A percentile compares a stretch with the other conserved stretches of the same genome.
phyloP scores from a whole-genome alignment of 2,888 invertebrate genomes.

The Acleris holmiana region DNA sequence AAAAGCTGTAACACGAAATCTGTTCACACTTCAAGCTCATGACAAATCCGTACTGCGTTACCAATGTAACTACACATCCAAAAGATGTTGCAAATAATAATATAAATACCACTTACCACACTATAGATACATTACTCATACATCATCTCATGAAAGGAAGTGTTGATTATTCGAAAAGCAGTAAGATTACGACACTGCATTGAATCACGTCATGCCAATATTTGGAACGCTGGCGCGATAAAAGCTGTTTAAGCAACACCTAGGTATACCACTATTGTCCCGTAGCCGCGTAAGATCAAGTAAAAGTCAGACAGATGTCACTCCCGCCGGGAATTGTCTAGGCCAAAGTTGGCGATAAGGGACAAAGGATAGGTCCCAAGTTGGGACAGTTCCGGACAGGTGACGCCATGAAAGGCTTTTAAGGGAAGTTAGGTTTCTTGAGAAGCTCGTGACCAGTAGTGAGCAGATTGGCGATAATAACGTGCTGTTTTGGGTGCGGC shows the following conservation, averaged over 20 bases:
- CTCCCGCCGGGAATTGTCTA: conserved; percentile 32
- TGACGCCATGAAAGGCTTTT: conserved; percentile 24
- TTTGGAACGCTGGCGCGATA: neutral
- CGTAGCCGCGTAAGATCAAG: conserved; percentile 11
- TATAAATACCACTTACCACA: too few relatives aligned
- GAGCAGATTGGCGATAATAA: too few relatives aligned
- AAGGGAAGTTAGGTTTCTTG: conserved; percentile 14
- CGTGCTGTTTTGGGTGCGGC: too few relatives aligned
- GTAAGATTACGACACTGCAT: too few relatives aligned
- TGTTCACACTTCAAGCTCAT: too few relatives aligned
- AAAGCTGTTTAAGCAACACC: neutral
- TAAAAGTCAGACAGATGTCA: conserved; percentile 37
- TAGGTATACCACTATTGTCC: conserved; percentile 2
- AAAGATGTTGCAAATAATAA: too few relatives aligned
- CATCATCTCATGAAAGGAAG: too few relatives aligned
- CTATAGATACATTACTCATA: too few relatives aligned
- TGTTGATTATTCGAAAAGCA: too few relatives aligned
- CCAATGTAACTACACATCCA: too few relatives aligned
- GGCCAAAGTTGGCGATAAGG: conserved; percentile 31
- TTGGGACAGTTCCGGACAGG: conserved; percentile 30
- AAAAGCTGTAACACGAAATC: too few relatives aligned
- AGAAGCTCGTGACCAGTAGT: neutral
- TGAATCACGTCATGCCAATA: neutral
- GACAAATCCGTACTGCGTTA: too few relatives aligned
- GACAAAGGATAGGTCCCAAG: conserved; percentile 36